Evolutionary conservation across 2,113 vertebrate genomes (phyloP), one percentile per base, ranked within the genome.

Genomic region (Calidris pugnax): DNA sequence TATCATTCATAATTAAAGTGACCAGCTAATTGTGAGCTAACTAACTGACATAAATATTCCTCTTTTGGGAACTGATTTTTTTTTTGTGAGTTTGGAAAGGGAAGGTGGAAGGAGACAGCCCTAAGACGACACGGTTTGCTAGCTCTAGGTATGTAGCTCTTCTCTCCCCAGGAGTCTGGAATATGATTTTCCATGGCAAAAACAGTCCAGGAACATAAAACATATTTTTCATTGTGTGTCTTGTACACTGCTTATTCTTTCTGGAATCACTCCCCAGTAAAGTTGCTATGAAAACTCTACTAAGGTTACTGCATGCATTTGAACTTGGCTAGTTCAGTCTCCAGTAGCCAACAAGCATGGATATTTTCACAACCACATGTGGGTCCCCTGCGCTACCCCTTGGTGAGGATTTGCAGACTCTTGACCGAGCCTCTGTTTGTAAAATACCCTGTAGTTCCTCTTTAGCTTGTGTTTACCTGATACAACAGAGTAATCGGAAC

Each of bases 21-120:
- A 56, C 55, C 41, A 50, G 56, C 69, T 93, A 80, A 89, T 88
- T 90, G 83, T 66, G 37, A 85, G 50, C 41, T 62, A 71, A 88
- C 60, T 75, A 87, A 62, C 13, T 50, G 74, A 27, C 33, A 39
- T 30, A 82, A 89, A 69, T 48, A 10, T 41, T 93, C 41, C 48
- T 87, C 45, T 87, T 83, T 56, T 57, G 82, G 63, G 37, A 91
- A 27, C 0, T 59, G 55, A 30, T 69, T 50, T 69, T 85, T 55
- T 33, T 80, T 43, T 16, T 33, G 22, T 56, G 35, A 67, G 75
- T 77, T 73, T 50, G 59, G 79, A 67, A 87, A 47, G 41, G 63
- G 62, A 69, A 87, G 47, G 68, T 63, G 67, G 30, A 69, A 62
- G 45, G 19, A 64, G 51, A 14, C 8, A 81, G 83, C n/a, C n/a